Conservation (phyloP, 1,140 invertebrate genomes). For the Globodera rostochiensis region DNA sequence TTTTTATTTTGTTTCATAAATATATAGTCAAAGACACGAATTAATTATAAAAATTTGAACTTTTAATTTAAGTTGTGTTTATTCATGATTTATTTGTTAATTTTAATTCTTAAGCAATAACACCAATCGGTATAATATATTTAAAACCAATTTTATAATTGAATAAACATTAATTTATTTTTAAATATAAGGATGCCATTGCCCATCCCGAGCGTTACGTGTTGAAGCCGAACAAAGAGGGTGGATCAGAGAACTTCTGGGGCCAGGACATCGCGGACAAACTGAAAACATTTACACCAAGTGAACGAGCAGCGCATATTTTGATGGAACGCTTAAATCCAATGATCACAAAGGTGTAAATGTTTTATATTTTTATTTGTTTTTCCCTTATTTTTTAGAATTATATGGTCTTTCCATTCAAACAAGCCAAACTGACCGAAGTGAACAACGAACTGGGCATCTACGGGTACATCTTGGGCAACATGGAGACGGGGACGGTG, state of each 20-base stretch:
- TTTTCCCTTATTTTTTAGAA: slow-evolving; percentile 72
- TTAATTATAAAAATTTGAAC: no score
- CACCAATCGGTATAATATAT: no score
- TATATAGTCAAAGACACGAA: no score
- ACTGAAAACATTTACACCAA: slow-evolving; percentile 72
- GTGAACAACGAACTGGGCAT: slow-evolving; percentile 89
- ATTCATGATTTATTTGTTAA: no score
- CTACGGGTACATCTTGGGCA: slow-evolving; percentile 81
- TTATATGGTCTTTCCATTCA: slow-evolving; percentile 78
- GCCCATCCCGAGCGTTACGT: slow-evolving; percentile 82
- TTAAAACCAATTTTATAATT: no score
- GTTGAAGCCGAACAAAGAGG: slow-evolving; percentile 92
- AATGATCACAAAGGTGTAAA: slow-evolving; percentile 50
- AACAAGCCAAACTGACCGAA: slow-evolving; percentile 69
- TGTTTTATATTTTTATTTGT: slow-evolving; percentile 10
- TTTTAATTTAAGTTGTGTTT: no score
- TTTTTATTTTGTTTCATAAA: no score
- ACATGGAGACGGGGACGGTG: slow-evolving; percentile 31
- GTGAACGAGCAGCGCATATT: slow-evolving; percentile 83
- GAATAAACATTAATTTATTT: background rate
- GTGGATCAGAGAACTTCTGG: slow-evolving; percentile 82
- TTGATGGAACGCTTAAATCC: slow-evolving; percentile 78
- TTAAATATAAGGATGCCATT: slow-evolving; percentile 74
- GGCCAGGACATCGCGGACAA: slow-evolving; percentile 76
- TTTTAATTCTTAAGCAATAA: no score